Base-by-base conservation (phyloP, 2,113 vertebrate genomes). In the Morone chrysops region DNA sequence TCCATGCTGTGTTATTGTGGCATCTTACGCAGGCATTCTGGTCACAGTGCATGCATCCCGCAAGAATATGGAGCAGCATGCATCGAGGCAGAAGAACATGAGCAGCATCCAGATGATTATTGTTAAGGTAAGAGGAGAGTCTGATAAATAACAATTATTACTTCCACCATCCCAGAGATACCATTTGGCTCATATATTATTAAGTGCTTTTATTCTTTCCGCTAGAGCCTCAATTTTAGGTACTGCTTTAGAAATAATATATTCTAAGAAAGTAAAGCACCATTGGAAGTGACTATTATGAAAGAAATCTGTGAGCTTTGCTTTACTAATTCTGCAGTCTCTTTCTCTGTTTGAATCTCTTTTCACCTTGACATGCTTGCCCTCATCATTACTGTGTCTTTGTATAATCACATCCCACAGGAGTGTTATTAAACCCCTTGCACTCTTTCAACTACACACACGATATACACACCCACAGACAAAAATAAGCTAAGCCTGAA, bases 21-120 rank as follows among this genome's bases (percentile, higher is more conserved):
- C 90, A 0, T 96, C 96, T 43, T 96, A 96, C 86, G 88, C 88
- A 0, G 82, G 94, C 57, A 96, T 96, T 80, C 88, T 96, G 86
- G 20, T 94, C 57, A 95, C 91, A 1, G 90, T 96, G 69, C 93
- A 93, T 7, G 90, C 88, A 43, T 96, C 96, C 50, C 92, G 87
- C 71, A 95, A 89, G 88, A 94, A 94, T 8, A 91, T 96, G 90
- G 88, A 94, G 84, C 91, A 89, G 54, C 95, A 96, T 0, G 54
- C 91, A 7, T 80, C 88, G 0, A 75, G 90, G 70, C 82, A 82
- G 1, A 73, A 78, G 2, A 93, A 91, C 73, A 94, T 95, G 85
- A 94, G 82, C 91, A 94, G 90, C n/a, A 73, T 92, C 7, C 95
- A 96, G 80, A 84, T 81, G 5, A 82, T 94, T 60, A 96, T 95